These are phyloP conservation scores for Bungarus multicinctus DNA, from an alignment of 2,113 vertebrate species.

Conservation along the genomic window DNA sequence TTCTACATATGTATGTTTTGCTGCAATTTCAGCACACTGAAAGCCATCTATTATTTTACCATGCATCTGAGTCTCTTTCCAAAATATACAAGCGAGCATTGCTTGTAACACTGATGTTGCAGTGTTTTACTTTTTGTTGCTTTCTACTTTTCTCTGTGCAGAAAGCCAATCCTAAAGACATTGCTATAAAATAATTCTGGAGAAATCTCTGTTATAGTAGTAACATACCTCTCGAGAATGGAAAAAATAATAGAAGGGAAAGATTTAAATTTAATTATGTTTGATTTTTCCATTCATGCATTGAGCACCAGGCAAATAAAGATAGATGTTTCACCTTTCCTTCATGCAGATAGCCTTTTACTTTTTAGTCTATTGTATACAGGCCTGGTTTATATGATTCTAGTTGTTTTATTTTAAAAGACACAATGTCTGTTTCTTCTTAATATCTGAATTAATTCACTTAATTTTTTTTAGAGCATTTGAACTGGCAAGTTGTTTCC, in stretches of 20 bases:
- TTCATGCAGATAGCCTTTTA: background rate
- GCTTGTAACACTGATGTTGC: background rate
- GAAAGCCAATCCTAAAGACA: background rate
- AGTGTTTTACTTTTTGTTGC: no score
- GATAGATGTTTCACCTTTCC: background rate
- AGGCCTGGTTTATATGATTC: background rate
- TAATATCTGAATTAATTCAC: slow-evolving; percentile 37
- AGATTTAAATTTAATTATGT: background rate
- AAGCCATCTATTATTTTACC: background rate
- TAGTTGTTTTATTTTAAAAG: background rate
- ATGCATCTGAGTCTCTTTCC: background rate
- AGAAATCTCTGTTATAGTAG: background rate
- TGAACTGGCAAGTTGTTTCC: slow-evolving; percentile 3
- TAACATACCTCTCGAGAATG: background rate
- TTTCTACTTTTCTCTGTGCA: background rate
- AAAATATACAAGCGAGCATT: background rate
- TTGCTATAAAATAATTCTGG: background rate
- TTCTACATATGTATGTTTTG: background rate
- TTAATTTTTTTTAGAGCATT: slow-evolving; percentile 32
- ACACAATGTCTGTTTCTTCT: slow-evolving; percentile 12
- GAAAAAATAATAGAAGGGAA: background rate
- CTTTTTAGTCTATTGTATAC: background rate
- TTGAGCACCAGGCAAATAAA: background rate
- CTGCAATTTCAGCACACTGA: background rate
- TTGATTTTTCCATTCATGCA: background rate